Base-by-base conservation (phyloP, 2,888 invertebrate genomes). In the Chironomus tentans region DNA sequence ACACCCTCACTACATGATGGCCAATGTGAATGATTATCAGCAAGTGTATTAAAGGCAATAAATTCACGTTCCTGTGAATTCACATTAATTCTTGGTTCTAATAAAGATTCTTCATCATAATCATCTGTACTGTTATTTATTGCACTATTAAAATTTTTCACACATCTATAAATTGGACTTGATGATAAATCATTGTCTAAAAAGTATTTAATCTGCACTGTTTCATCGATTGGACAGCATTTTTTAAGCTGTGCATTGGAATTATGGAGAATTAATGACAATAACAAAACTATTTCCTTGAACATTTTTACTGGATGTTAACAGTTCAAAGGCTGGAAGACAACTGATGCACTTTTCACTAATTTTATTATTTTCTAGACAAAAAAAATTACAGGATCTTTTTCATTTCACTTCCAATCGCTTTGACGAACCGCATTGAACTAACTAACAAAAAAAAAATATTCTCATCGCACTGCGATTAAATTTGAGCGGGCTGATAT, bases 1-100 rank as follows among this genome's bases (percentile, higher is more conserved):
- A 38, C 71, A 38, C 7, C 24, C 7, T 4, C 56, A 7, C 65
- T 13, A 72, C 72, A 72, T 46, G 28, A 4, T 46, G 72, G 72
- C 72, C 61, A 72, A 50, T 72, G 61, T 10, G 72, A 62, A 28
- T 61, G n/a, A 12, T 18, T n/a, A 38, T 72, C 38, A 56, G 28
- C 21, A 15, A 61, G 13, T 28, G 46, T 38, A 38, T 72, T 72
- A 18, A 24, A 72, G 18, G 22, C 72, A 38, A 72, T 72, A 15
- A 72, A 38, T 38, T 46, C 50, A 38, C 38, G 38, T 10, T 12
- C 4, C 3, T 21, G 15, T 3, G 13, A 24, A 24, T 56, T 70
- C 1, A 2, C 1, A 24, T 70, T 50, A 28, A 13, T 38, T 38
- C 10, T 38, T 38, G 10, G 38, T 7, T 50, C 10, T 18, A 22